Conservation (phyloP, 64 coral and sea anemone species). For the Acropora tenuis region DNA sequence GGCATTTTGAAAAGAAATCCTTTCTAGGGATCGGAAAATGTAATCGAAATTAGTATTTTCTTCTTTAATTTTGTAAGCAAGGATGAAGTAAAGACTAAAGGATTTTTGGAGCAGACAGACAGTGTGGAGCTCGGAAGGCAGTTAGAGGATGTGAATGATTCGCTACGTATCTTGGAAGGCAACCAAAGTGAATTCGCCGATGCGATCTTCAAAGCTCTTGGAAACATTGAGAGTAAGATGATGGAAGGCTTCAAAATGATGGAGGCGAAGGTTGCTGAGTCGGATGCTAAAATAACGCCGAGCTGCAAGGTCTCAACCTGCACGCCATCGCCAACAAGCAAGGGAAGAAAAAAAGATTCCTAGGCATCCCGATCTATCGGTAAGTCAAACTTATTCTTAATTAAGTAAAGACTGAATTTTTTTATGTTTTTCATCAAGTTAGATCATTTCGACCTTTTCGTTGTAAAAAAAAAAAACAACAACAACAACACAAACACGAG, state of each 20-base stretch:
- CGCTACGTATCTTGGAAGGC: neutral
- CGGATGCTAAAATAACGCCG: neutral
- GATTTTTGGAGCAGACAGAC: neutral
- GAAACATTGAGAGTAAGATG: neutral
- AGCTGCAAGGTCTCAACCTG: neutral
- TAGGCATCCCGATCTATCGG: neutral
- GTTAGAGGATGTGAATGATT: neutral
- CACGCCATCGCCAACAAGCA: neutral
- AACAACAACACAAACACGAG: too few relatives aligned
- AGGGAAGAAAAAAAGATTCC: neutral
- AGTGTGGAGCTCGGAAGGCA: neutral
- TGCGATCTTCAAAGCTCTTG: neutral
- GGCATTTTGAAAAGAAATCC: neutral
- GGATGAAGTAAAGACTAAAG: too few relatives aligned
- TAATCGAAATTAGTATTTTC: too few relatives aligned
- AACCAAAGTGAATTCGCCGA: neutral
- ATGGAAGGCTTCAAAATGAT: neutral
- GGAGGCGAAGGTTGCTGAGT: neutral
- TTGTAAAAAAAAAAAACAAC: too few relatives aligned
- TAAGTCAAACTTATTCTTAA: neutral
- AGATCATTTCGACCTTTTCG: too few relatives aligned
- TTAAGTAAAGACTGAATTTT: too few relatives aligned
- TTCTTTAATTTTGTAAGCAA: too few relatives aligned
- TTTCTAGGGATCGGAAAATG: neutral
- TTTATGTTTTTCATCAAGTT: too few relatives aligned